Percentiles rank a stretch among this genome's conserved stretches.
Conservation (phyloP, 1,140 invertebrate species). For the Drosophila ananassae region DNA sequence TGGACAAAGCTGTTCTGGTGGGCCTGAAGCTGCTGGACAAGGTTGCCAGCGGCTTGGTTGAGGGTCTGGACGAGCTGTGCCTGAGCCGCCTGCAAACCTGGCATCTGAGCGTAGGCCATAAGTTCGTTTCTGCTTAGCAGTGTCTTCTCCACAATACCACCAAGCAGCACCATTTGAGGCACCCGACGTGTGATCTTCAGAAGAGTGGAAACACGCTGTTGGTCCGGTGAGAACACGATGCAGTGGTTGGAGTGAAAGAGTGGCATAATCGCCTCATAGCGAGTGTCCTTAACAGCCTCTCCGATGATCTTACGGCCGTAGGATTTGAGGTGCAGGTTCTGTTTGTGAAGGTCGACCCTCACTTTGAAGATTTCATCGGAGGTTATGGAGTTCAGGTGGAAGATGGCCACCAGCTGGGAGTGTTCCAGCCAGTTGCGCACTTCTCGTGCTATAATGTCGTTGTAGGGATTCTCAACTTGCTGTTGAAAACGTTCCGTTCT, state of each 20-base stretch:
- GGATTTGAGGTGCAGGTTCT: slow-evolving; percentile 88
- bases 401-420: slow-evolving; percentile 88
- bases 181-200: slow-evolving; percentile 87
- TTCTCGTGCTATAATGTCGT: slow-evolving; percentile 89
- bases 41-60: slow-evolving; percentile 86
- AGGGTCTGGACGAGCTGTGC: slow-evolving; percentile 87
- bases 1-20: slow-evolving; percentile 88
- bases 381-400: slow-evolving; percentile 89
- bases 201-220: slow-evolving; percentile 85
- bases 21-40: slow-evolving; percentile 88
- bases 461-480: slow-evolving; percentile 87
- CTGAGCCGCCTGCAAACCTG: slow-evolving; percentile 86
- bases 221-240: slow-evolving; percentile 87
- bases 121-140: slow-evolving; percentile 88
- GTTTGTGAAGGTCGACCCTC: slow-evolving; percentile 86
- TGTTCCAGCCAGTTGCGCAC: slow-evolving; percentile 88
- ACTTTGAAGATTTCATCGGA: slow-evolving; percentile 87
- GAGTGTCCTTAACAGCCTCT: slow-evolving; percentile 86
- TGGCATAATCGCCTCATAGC: slow-evolving; percentile 86
- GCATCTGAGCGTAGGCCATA: slow-evolving; percentile 87
- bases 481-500: slow-evolving; percentile 48
- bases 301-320: slow-evolving; percentile 87
- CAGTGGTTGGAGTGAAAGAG: slow-evolving; percentile 86
- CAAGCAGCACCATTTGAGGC: slow-evolving; percentile 87
- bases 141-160: slow-evolving; percentile 88